A percentile compares a stretch with the other conserved stretches of the same genome.
Conservation (phyloP, 1,140 invertebrate species). For the Mactra quadrangularis region DNA sequence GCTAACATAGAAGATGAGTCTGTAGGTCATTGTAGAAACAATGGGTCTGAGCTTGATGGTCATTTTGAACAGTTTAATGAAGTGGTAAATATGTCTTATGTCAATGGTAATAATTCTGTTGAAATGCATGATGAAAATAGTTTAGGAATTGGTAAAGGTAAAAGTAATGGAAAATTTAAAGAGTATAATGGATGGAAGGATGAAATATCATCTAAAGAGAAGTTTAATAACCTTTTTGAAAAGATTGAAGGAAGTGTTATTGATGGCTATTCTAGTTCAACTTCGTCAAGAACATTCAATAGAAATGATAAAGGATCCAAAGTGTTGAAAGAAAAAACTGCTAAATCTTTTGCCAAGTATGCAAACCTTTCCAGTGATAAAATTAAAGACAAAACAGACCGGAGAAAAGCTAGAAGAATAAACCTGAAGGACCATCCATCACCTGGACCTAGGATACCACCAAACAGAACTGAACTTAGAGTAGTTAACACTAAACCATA, state of each 20-base stretch:
- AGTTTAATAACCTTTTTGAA: conserved; percentile 17
- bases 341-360: conserved; percentile 56
- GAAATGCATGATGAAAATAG: not conserved
- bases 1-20: too few relatives aligned
- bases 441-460: conserved; percentile 16
- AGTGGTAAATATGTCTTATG: not conserved
- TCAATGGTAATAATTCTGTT: not conserved
- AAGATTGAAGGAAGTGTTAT: not conserved
- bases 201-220: conserved; percentile 5
- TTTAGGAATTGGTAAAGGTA: too few relatives aligned
- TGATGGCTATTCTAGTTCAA: not conserved
- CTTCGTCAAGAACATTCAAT: not conserved
- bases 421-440: conserved; percentile 32
- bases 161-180: not conserved
- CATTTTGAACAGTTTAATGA: too few relatives aligned
- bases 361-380: conserved; percentile 38
- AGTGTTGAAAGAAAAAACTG: conserved; percentile 41
- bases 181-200: conserved; percentile 39
- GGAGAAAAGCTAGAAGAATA: conserved; percentile 25
- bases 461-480: conserved; percentile 40
- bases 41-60: too few relatives aligned
- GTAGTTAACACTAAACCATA: conserved; percentile 65
- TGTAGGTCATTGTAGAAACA: too few relatives aligned
- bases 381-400: conserved; percentile 22
- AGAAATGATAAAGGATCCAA: conserved; percentile 46